phyloP scores from a whole-genome alignment of 2,113 vertebrate species.

The Pelobates fuscus region DNA sequence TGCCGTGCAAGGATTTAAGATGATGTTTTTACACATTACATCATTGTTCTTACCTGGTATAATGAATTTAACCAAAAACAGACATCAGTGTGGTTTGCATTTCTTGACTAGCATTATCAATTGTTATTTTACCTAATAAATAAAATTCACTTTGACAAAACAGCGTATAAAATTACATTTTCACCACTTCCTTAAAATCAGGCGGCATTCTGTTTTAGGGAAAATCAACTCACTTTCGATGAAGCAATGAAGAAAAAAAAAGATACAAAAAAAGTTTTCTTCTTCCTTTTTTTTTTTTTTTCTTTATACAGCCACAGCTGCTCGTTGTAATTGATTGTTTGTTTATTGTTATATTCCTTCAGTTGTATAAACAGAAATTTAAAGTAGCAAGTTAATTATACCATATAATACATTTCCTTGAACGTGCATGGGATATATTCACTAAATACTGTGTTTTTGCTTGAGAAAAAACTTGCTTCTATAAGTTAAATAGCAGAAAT shows the following conservation, averaged over 20 bases:
- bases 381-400: neutral
- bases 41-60: slow-evolving; percentile 6
- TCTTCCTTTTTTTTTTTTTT: too few species aligned
- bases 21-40: slow-evolving; percentile 8
- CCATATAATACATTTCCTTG: neutral
- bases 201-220: neutral
- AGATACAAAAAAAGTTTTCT: too few species aligned
- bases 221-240: neutral
- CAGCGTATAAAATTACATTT: neutral
- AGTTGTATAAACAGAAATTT: neutral
- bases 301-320: neutral
- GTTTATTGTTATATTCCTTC: neutral
- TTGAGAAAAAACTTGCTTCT: too few species aligned
- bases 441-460: too few species aligned
- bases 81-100: slow-evolving; percentile 21
- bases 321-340: neutral
- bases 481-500: too few species aligned
- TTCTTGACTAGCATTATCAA: slow-evolving; percentile 21
- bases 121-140: slow-evolving; percentile 27
- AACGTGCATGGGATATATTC: neutral
- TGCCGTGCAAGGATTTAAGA: neutral
- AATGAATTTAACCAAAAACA: slow-evolving; percentile 23
- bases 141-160: slow-evolving; percentile 16
- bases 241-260: neutral
- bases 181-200: neutral